Conservation (phyloP, 2,797 vertebrate genomes). For the Sebastolobus alascanus region DNA sequence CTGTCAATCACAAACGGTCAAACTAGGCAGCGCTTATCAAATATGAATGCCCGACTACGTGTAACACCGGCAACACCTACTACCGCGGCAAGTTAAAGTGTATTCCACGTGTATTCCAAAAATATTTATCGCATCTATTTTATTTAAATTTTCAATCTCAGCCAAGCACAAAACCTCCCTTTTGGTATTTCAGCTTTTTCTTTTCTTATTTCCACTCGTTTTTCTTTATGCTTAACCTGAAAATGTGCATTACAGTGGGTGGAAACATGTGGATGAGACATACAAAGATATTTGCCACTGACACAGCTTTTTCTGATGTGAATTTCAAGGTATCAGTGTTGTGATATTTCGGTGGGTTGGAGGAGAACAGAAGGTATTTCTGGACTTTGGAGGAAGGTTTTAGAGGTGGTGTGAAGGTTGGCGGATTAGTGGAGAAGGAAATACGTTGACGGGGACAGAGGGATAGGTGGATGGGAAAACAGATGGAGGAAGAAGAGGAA, state of each 20-base stretch:
- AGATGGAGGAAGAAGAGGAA: not conserved
- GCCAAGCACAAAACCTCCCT: not conserved
- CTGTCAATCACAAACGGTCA: too few relatives aligned
- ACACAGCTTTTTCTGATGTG: constrained; percentile 10
- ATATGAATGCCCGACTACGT: too few relatives aligned
- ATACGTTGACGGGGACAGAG: constrained; percentile 50
- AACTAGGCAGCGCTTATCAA: too few relatives aligned
- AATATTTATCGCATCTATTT: not conserved
- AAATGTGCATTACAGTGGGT: not conserved
- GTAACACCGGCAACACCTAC: too few relatives aligned
- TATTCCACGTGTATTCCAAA: too few relatives aligned
- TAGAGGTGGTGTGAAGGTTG: constrained; percentile 66
- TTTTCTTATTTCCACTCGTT: not conserved
- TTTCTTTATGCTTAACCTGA: not conserved
- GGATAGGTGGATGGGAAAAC: constrained; percentile 28
- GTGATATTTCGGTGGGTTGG: constrained; percentile 26
- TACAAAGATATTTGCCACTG: not conserved
- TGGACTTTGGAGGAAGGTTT: constrained; percentile 39
- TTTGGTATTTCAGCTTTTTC: not conserved
- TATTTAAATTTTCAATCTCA: not conserved
- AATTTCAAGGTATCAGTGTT: constrained; percentile 25
- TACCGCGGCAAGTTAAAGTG: too few relatives aligned
- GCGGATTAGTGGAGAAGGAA: constrained; percentile 57
- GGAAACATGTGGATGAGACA: not conserved
- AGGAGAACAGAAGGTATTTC: constrained; percentile 37